A percentile compares a stretch with the other conserved stretches of the same genome.
Evolutionary conservation across 2,113 vertebrate species (phyloP).

Genomic region (Archilochus colubris): DNA sequence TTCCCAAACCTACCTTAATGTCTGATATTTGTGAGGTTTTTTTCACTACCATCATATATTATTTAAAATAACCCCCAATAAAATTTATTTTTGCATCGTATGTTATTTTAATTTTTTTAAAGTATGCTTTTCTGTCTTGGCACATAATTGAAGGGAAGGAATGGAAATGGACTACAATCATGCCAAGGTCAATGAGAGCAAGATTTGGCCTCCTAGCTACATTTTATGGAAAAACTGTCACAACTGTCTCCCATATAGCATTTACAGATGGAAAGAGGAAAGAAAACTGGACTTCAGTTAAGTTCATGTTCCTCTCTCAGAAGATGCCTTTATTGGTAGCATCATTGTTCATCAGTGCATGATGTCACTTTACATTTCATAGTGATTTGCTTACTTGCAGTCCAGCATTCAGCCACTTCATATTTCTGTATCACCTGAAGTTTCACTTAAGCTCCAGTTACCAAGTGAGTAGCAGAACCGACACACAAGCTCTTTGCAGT

Average conservation of each 20-base stretch:
- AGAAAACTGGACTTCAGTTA: background rate
- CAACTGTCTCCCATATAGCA: background rate
- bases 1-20: background rate
- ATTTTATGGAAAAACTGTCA: background rate
- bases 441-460: background rate
- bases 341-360: background rate
- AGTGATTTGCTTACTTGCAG: background rate
- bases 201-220: background rate
- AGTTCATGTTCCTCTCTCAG: background rate
- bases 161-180: background rate
- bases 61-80: background rate
- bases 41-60: background rate
- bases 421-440: background rate
- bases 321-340: background rate
- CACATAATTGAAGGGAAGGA: background rate
- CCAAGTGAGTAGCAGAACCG: background rate
- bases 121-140: background rate
- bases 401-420: background rate
- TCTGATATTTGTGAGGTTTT: background rate
- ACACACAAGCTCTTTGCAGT: background rate
- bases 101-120: background rate
- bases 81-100: background rate
- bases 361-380: background rate
- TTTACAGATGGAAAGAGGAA: background rate
- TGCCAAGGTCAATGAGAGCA: background rate